Conservation (phyloP, 2,888 invertebrate genomes). For the Linnaemya vulpina region DNA sequence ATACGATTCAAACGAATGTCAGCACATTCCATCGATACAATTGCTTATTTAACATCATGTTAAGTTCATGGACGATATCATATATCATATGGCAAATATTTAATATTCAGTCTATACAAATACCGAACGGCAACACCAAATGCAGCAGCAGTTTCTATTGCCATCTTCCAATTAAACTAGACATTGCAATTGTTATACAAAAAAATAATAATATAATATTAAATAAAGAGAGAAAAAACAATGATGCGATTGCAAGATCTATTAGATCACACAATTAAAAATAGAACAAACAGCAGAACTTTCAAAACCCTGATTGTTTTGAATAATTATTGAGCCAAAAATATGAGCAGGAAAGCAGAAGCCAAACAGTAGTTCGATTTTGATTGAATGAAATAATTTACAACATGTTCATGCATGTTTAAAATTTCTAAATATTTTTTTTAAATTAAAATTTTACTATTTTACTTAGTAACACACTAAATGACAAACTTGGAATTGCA, state of each 20-base stretch:
- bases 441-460: constrained; percentile 52
- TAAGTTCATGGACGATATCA: constrained; percentile 69
- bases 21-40: constrained; percentile 55
- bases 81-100: constrained; percentile 55
- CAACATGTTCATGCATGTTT: neutral
- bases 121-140: constrained; percentile 6
- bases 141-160: neutral
- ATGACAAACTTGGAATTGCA: constrained; percentile 3
- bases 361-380: neutral
- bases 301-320: constrained; percentile 30
- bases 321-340: constrained; percentile 11
- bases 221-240: neutral
- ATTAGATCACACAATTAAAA: constrained; percentile 38
- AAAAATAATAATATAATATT: too few relatives aligned
- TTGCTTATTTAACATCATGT: constrained; percentile 55
- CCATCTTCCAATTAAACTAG: constrained; percentile 39
- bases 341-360: neutral
- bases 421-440: neutral
- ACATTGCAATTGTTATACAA: constrained; percentile 44
- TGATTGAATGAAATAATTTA: constrained; percentile 48
- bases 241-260: constrained; percentile 29
- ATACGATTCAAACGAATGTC: constrained; percentile 21
- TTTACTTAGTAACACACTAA: constrained; percentile 37
- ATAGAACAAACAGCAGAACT: constrained; percentile 11
- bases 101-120: constrained; percentile 38